These are phyloP conservation scores for Xiphorhynchus erythropygius DNA, from an alignment of 2,797 vertebrate genomes.

Conservation along the genomic window DNA sequence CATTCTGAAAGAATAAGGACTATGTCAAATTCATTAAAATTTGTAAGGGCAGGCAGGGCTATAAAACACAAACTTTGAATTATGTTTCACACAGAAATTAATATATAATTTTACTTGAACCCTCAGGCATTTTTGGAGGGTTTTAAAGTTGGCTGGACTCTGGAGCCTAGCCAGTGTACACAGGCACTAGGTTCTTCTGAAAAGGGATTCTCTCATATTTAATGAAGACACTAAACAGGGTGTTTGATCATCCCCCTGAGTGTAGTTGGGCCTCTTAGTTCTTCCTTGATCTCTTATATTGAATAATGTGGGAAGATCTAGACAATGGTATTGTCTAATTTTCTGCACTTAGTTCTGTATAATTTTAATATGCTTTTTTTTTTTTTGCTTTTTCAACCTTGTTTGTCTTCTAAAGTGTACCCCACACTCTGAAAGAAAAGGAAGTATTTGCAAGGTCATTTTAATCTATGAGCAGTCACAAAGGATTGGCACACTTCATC, in stretches of 20 bases:
- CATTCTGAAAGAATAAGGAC: conserved; percentile 10
- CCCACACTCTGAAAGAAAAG: not conserved
- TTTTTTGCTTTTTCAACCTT: not conserved
- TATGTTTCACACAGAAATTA: not conserved
- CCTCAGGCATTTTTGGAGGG: not conserved
- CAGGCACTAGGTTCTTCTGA: not conserved
- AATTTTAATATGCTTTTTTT: not conserved
- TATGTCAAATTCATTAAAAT: not conserved
- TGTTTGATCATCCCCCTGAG: not conserved
- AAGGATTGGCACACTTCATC: not conserved
- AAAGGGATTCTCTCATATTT: not conserved
- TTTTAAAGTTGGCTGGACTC: not conserved
- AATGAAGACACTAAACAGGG: not conserved
- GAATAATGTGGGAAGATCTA: not conserved
- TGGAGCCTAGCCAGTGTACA: not conserved
- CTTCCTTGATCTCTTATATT: not conserved
- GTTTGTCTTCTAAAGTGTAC: not conserved
- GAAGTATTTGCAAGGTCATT: not conserved
- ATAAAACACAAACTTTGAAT: not conserved
- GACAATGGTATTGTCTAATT: not conserved
- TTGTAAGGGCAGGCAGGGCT: not conserved
- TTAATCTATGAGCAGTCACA: not conserved
- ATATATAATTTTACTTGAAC: not conserved
- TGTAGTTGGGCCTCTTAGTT: not conserved
- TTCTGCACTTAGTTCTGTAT: not conserved